Conservation (phyloP, 2,113 vertebrate species). For the Neogobius melanostomus region DNA sequence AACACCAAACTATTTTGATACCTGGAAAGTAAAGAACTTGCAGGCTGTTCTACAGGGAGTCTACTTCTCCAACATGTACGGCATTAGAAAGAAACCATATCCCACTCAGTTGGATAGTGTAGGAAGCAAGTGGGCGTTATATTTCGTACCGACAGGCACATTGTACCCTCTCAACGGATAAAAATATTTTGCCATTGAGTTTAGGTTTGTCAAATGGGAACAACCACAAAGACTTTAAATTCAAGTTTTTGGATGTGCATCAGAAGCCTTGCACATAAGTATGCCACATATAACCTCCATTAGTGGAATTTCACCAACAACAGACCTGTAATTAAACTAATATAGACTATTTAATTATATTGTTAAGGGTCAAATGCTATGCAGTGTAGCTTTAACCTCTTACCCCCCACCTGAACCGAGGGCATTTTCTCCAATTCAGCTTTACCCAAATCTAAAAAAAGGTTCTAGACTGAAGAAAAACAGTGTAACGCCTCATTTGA, state of each 20-base stretch:
- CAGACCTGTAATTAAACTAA: too few relatives aligned
- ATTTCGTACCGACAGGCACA: constrained; percentile 27
- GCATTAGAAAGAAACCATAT: constrained; percentile 45
- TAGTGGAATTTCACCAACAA: neutral
- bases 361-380: too few relatives aligned
- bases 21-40: constrained; percentile 6
- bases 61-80: constrained; percentile 14
- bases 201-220: constrained; percentile 48
- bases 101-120: constrained; percentile 32
- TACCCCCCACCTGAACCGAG: too few relatives aligned
- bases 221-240: constrained; percentile 34
- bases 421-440: too few relatives aligned
- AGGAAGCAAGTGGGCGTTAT: constrained; percentile 52
- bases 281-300: neutral
- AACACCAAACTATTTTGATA: neutral
- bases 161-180: constrained; percentile 34
- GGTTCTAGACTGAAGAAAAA: too few relatives aligned
- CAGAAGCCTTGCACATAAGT: neutral
- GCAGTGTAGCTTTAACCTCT: too few relatives aligned
- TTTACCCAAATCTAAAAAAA: too few relatives aligned
- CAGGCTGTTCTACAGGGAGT: constrained; percentile 33
- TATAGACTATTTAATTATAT: too few relatives aligned
- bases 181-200: constrained; percentile 43
- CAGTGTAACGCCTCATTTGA: too few relatives aligned
- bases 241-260: neutral